Evolutionary conservation across 1,140 invertebrate genomes (phyloP).

Genomic region (Trichonephila clavipes): DNA sequence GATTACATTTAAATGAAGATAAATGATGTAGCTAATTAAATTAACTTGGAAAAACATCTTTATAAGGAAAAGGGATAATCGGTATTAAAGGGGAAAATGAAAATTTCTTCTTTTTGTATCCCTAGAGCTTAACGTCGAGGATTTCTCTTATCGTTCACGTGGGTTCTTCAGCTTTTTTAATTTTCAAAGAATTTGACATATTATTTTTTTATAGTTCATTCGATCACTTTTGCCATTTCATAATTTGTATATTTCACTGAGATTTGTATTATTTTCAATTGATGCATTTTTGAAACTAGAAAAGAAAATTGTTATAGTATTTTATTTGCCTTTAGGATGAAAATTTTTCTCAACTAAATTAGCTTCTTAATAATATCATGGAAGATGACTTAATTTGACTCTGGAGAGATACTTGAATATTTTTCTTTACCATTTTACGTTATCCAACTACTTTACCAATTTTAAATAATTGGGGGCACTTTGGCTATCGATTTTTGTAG

Average conservation of each 20-base stretch:
- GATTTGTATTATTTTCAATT: not conserved
- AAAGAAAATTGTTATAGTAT: constrained; percentile 18
- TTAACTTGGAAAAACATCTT: constrained; percentile 22
- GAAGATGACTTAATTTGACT: constrained; percentile 58
- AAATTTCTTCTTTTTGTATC: not conserved
- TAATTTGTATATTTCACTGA: not conserved
- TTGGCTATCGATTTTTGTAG: not conserved
- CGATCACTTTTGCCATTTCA: not conserved
- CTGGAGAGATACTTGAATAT: constrained; percentile 25
- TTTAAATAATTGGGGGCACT: constrained; percentile 41
- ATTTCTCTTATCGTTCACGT: not conserved
- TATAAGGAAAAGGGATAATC: not conserved
- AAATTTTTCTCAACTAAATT: constrained; percentile 37
- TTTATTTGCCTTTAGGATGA: not conserved
- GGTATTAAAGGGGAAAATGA: not conserved
- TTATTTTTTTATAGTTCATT: not conserved
- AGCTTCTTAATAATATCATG: not conserved
- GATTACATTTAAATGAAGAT: constrained; percentile 36
- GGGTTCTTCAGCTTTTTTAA: not conserved
- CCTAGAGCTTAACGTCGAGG: not conserved
- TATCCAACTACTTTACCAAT: not conserved
- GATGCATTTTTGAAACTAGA: not conserved
- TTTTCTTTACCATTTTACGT: not conserved
- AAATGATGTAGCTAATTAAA: constrained; percentile 27
- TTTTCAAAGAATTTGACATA: not conserved